phyloP scores from a whole-genome alignment of 2,888 invertebrate genomes.

The Norana najaformis region DNA sequence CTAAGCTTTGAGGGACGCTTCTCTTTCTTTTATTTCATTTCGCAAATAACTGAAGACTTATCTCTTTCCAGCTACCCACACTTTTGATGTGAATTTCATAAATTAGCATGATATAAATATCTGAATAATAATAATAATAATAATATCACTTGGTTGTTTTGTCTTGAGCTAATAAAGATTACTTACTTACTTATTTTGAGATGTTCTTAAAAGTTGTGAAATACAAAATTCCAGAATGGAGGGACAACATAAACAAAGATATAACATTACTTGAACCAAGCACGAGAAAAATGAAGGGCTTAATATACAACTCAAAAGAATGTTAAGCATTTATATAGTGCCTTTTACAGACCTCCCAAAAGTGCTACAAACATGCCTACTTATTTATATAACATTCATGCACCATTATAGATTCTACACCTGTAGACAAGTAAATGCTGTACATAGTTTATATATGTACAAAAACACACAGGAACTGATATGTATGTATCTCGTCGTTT shows the following conservation, averaged over 20 bases:
- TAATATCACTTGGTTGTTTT: too few species aligned
- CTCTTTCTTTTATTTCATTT: too few species aligned
- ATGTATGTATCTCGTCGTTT: background rate
- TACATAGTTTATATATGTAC: background rate
- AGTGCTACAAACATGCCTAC: background rate
- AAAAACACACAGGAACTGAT: background rate
- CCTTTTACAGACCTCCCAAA: background rate
- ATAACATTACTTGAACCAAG: background rate
- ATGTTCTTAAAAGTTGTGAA: background rate
- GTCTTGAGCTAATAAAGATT: too few species aligned
- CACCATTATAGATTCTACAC: background rate
- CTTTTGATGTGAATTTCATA: too few species aligned
- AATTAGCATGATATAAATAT: too few species aligned
- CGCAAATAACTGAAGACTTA: too few species aligned
- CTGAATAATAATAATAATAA: too few species aligned
- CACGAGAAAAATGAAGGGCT: background rate
- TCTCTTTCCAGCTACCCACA: too few species aligned
- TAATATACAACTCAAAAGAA: background rate
- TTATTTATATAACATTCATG: background rate
- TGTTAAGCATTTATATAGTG: background rate
- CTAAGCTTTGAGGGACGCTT: too few species aligned
- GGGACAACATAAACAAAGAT: background rate
- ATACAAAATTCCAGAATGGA: too few species aligned
- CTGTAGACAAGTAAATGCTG: background rate
- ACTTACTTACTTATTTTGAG: too few species aligned